These are phyloP conservation scores for Psettodes erumei DNA, from an alignment of 2,113 vertebrate species.

Conservation along the genomic window DNA sequence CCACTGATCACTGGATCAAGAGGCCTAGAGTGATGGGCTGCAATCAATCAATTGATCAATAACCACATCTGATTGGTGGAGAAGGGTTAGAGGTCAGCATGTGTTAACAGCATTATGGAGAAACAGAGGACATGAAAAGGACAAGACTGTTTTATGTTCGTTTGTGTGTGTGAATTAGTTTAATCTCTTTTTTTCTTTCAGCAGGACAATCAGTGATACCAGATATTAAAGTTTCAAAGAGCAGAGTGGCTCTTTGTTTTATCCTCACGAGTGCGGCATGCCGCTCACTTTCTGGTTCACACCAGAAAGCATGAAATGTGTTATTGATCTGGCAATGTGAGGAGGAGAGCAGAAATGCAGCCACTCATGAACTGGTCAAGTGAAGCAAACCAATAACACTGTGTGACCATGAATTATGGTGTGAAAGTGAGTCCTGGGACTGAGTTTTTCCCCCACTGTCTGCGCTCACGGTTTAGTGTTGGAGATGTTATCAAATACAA, in stretches of 20 bases:
- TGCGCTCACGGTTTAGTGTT: neutral
- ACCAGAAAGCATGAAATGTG: slow-evolving; percentile 57
- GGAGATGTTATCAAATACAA: neutral
- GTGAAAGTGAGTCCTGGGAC: slow-evolving; percentile 28
- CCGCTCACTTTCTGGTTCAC: slow-evolving; percentile 17
- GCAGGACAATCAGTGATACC: neutral
- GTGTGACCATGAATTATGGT: slow-evolving; percentile 25
- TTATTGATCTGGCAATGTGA: slow-evolving; percentile 53
- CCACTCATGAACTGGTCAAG: slow-evolving; percentile 25
- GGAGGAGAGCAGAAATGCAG: slow-evolving; percentile 5
- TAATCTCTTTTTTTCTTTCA: neutral
- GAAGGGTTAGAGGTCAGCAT: slow-evolving; percentile 32
- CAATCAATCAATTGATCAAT: slow-evolving; percentile 57
- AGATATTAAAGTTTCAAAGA: neutral
- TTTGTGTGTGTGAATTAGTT: too few relatives aligned
- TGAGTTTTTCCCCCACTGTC: neutral
- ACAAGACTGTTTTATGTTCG: neutral
- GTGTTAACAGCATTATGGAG: slow-evolving; percentile 8
- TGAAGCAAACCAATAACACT: slow-evolving; percentile 32
- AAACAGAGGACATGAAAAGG: neutral
- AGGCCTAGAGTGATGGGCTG: slow-evolving; percentile 23
- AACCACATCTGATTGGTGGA: slow-evolving; percentile 14
- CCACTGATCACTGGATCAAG: slow-evolving; percentile 32
- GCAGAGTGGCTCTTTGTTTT: neutral
- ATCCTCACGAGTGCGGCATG: neutral